Base-by-base conservation (phyloP, 2,113 vertebrate genomes). In the Pteropus alecto region DNA sequence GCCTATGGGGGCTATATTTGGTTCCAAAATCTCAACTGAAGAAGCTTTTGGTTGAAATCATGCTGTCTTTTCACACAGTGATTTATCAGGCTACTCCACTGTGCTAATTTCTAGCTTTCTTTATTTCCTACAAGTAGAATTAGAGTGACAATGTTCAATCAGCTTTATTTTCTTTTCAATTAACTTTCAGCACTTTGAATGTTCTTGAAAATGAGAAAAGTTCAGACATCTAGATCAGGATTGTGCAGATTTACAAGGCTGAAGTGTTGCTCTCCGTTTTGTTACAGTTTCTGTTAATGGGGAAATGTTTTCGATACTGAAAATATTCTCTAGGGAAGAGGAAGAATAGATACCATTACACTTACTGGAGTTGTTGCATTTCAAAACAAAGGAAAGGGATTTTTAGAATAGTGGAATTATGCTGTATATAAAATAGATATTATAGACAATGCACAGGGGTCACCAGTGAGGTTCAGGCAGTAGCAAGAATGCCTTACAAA, bases 51-150 rank as follows among this genome's bases (percentile, higher is more conserved):
- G 95, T 60, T 87, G 94, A 93, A 71, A 90, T 93, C 90, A 91
- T 28, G 13, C 91, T 54, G 33, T 56, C 48, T 85, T 91, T 92
- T 94, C 86, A 65, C 86, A 86, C 56, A 71, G 73, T 79, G 77
- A 73, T 83, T 90, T 97, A 78, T 97, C 82, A 93, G 89, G 96
- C 86, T 63, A 85, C 85, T 94, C 94, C 61, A 70, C 82, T 71
- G 77, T 92, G 91, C 15, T 89, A 91, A 97, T 97, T 97, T 97
- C 67, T 54, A 71, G 68, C 82, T 70, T 63, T 91, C 82, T 70
- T 58, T 91, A 91, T 78, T 95, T 95, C 78, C 83, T 96, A 95
- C 71, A 97, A 97, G 89, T 92, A 33, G 89, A 96, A 93, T 96
- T 89, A 94, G 63, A 93, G 28, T 83, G 68, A 94, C 38, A 90